These are phyloP conservation scores for Euplagia quadripunctaria DNA, from an alignment of 2,888 invertebrate species.

Conservation along the genomic window DNA sequence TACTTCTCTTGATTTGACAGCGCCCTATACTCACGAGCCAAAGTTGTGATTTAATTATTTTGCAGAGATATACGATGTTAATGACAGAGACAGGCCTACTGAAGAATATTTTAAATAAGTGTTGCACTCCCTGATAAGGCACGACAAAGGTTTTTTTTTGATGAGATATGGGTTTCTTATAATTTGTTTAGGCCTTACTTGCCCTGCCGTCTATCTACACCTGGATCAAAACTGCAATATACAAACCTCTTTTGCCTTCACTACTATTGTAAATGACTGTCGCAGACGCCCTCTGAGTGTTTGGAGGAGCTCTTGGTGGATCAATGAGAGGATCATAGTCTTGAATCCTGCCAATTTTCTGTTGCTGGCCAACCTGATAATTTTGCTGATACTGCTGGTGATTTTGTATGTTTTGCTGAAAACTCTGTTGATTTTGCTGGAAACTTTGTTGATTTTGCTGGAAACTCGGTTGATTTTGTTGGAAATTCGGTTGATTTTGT, in stretches of 20 bases:
- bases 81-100: too few relatives aligned
- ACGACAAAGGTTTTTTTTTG: too few relatives aligned
- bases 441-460: constrained; percentile 34
- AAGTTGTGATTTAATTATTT: neutral
- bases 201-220: neutral
- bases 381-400: constrained; percentile 65
- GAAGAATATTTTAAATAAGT: too few relatives aligned
- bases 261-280: constrained; percentile 93
- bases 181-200: neutral
- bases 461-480: constrained; percentile 27
- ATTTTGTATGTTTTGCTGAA: constrained; percentile 72
- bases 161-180: too few relatives aligned
- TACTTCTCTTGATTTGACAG: neutral
- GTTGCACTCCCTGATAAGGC: too few relatives aligned
- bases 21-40: neutral
- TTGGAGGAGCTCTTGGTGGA: constrained; percentile 90
- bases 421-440: constrained; percentile 19
- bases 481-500: constrained; percentile 12
- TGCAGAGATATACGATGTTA: too few relatives aligned
- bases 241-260: constrained; percentile 79
- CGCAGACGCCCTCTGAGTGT: constrained; percentile 92
- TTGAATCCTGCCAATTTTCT: constrained; percentile 91
- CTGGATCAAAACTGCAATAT: neutral
- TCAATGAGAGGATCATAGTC: constrained; percentile 93
- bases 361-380: constrained; percentile 58